Base-by-base conservation (phyloP, 2,797 vertebrate species). In the Holocentrus rufus region DNA sequence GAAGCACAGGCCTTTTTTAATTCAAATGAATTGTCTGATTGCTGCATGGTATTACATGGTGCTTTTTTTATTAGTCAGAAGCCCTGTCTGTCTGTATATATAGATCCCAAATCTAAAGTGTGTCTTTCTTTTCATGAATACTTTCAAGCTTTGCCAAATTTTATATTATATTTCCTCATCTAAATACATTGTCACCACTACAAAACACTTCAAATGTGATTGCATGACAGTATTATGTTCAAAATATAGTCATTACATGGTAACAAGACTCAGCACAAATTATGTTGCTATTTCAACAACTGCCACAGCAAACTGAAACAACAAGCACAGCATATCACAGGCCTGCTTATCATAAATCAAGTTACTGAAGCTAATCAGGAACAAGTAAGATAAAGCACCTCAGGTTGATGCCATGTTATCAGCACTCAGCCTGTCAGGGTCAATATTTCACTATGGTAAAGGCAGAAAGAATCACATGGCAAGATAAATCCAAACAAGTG, bases 401-500 rank as follows among this genome's bases (percentile, higher is more conserved):
- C 55, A 71, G 61, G 60, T 79, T 56, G 31, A 76, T 69, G 13
- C 57, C 11, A 15, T 59, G 58, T 81, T 88, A 87, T 91, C 85
- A 86, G 72, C 31, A 46, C 46, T 81, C 3, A 1, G 23, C 54
- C 52, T 77, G 61, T 84, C 61, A 74, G 46, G 68, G 79, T 86
- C 78, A 74, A 82, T 81, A 85, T 88, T 85, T 80, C 81, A 71
- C 70, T 78, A 72, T 63, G 22, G 56, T 63, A 84, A 82, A 87
- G 55, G 55, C 84, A 79, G 61, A 82, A 56, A 68, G 79, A 78
- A 61, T 78, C 72, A 70, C 79, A 79, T 79, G 64, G 73, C 25
- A 14, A 74, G 77, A 80, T 81, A 66, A 79, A 74, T 47, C 54
- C 47, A 84, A 90, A 89, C 84, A 87, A 87, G 85, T 80, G 77